These are phyloP conservation scores for Hydrocynus forskahlii DNA, from an alignment of 2,797 vertebrate genomes.

Conservation along the genomic window DNA sequence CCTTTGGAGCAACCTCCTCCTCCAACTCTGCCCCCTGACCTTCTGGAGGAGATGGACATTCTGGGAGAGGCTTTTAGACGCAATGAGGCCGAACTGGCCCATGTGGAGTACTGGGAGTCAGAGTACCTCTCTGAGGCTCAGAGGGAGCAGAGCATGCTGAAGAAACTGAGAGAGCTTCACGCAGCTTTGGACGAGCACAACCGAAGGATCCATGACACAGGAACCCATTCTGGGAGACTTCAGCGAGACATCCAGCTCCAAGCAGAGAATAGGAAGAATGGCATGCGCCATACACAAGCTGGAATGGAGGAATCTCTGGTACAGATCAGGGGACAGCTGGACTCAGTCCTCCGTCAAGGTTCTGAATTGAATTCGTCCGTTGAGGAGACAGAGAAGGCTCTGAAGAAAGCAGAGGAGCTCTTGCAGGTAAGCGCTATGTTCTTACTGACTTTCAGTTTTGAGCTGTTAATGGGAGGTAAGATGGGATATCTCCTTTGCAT, in stretches of 20 bases:
- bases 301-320: conserved; percentile 73
- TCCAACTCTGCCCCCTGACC: conserved; percentile 14
- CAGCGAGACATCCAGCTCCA: conserved; percentile 77
- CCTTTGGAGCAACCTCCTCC: conserved; percentile 64
- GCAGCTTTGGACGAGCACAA: conserved; percentile 78
- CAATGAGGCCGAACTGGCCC: conserved; percentile 80
- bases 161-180: conserved; percentile 74
- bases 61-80: conserved; percentile 77
- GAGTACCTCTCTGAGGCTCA: conserved; percentile 81
- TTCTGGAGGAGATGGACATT: conserved; percentile 74
- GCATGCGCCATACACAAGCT: conserved; percentile 15
- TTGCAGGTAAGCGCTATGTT: conserved; percentile 78
- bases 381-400: conserved; percentile 73
- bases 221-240: conserved; percentile 70
- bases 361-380: conserved; percentile 75
- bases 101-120: conserved; percentile 81
- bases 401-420: conserved; percentile 76
- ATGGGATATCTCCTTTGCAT: too few species aligned
- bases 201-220: conserved; percentile 76
- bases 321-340: conserved; percentile 82
- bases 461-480: too few species aligned
- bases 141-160: conserved; percentile 77
- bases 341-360: conserved; percentile 77
- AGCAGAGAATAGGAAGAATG: conserved; percentile 61
- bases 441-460: neutral